Conservation (phyloP, 2,888 invertebrate genomes). For the Cryptops parisi region DNA sequence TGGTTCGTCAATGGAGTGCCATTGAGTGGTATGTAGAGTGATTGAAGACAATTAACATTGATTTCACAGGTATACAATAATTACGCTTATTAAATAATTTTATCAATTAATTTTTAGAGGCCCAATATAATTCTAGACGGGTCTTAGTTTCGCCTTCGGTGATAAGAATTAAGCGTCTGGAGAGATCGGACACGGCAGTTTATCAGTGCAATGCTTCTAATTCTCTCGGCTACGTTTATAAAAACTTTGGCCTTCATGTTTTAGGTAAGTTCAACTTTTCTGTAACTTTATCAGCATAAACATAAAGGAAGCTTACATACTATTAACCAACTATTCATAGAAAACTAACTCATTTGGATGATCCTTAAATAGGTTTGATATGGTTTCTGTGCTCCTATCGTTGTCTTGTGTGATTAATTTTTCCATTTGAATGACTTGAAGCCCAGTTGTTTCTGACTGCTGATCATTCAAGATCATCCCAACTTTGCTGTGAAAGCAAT, state of each 20-base stretch:
- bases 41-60: slow-evolving; percentile 35
- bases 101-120: slow-evolving; percentile 33
- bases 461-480: too few relatives aligned
- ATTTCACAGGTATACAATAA: neutral
- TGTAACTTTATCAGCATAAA: too few relatives aligned
- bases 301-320: too few relatives aligned
- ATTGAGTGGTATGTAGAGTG: slow-evolving; percentile 52
- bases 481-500: too few relatives aligned
- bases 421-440: too few relatives aligned
- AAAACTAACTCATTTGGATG: too few relatives aligned
- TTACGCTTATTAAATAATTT: neutral
- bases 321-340: too few relatives aligned
- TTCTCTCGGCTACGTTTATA: slow-evolving; percentile 93
- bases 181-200: too few relatives aligned
- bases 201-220: slow-evolving; percentile 99
- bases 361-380: too few relatives aligned
- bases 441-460: too few relatives aligned
- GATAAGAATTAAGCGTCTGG: slow-evolving; percentile 59
- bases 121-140: slow-evolving; percentile 49
- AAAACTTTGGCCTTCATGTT: slow-evolving; percentile 94
- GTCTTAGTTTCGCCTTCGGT: slow-evolving; percentile 48
- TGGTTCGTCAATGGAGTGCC: slow-evolving; percentile 99
- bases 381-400: too few relatives aligned
- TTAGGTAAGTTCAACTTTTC: slow-evolving; percentile 43
- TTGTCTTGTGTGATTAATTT: too few relatives aligned